Conservation (phyloP, 2,797 vertebrate genomes). For the Microhierax caerulescens region DNA sequence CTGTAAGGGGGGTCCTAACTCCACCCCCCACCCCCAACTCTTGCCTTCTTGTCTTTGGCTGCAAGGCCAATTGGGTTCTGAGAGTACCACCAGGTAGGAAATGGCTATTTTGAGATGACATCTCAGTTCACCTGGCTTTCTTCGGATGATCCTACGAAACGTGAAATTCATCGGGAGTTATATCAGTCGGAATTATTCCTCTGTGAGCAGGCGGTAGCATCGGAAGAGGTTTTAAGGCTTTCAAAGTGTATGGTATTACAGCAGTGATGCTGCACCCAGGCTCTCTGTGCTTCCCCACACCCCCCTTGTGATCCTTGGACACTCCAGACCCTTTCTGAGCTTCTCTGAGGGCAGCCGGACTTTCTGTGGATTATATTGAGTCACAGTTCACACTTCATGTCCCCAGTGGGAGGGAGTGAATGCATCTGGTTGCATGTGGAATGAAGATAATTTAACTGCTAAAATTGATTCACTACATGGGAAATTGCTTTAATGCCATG, state of each 20-base stretch:
- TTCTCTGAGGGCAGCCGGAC: not conserved
- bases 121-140: not conserved
- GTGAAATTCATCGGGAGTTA: not conserved
- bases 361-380: not conserved
- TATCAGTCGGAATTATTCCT: not conserved
- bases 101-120: not conserved
- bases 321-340: not conserved
- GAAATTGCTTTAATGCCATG: not conserved
- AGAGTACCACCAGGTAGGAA: not conserved
- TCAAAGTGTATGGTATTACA: not conserved
- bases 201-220: not conserved
- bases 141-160: not conserved
- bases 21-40: fast-evolving
- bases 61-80: not conserved
- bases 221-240: not conserved
- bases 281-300: not conserved
- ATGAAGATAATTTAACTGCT: not conserved
- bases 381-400: not conserved
- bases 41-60: not conserved
- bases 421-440: not conserved
- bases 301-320: not conserved
- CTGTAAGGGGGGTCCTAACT: not conserved
- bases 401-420: not conserved
- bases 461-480: not conserved
- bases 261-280: not conserved